Evolutionary conservation across 2,888 invertebrate species (phyloP), one percentile per base, ranked within the genome.

Genomic region (Tipula confusa): DNA sequence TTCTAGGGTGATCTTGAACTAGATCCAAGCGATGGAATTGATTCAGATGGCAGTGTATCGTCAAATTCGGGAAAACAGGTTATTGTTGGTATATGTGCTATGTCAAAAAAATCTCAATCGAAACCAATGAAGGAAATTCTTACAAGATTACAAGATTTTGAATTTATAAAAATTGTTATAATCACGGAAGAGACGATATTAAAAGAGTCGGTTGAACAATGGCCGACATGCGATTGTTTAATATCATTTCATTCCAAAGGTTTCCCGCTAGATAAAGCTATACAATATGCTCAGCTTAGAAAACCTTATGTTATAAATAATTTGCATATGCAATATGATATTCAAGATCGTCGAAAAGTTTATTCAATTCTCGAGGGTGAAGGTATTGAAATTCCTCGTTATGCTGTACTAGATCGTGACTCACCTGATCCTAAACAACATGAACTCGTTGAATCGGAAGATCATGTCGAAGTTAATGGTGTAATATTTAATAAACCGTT

Each of bases 81-180:
- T 87, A 93, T 98, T 88, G 98, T 99, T 87, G 99, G 99, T 85
- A 95, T 99, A 84, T 99, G 99, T 92, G 99, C 99, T 86, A 99
- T 99, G 99, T 96, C 97, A 88, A 99, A 99, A 91, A 99, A 99
- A 90, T 98, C 98, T 43, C 96, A 97, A 88, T 98, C 98, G 85
- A 99, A 98, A 90, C 99, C 99, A 13, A 99, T 99, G 99, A 96
- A 96, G 88, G 99, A 99, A 90, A 99, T 99, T 87, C 93, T 99
- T 84, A 97, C 96, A 0, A 92, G 99, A 43, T 93, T 99, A 84
- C 95, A 97, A 87, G 98, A 98, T 90, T 99, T 98, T 89, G 97
- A 98, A 89, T 98, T 97, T 89, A 96, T 98, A 87, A 96, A 96
- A 91, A 96, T 98, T 90, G 92, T 96, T 84, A 96, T 99, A 85